A percentile compares a stretch with the other conserved stretches of the same genome.
phyloP scores from a whole-genome alignment of 2,797 vertebrate genomes.

The Atherinosoma microstoma region DNA sequence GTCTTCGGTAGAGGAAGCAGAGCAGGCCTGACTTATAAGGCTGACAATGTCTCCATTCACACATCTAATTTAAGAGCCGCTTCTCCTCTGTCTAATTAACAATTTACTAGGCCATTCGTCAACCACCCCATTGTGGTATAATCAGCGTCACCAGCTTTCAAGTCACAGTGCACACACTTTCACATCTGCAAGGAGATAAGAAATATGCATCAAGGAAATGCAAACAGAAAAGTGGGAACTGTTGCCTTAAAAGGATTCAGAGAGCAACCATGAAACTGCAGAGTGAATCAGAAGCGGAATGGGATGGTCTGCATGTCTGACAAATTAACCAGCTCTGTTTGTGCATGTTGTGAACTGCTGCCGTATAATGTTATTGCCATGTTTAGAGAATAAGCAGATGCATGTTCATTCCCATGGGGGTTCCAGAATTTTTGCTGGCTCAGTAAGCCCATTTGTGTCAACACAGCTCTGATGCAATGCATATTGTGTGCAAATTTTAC shows the following conservation, averaged over 20 bases:
- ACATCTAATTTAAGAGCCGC: constrained; percentile 84
- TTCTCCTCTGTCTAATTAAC: constrained; percentile 85
- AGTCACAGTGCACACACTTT: constrained; percentile 39
- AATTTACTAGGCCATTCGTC: constrained; percentile 87
- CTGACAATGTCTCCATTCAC: constrained; percentile 81
- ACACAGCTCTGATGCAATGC: constrained; percentile 2
- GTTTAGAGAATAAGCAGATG: constrained; percentile 53
- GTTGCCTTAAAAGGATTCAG: constrained; percentile 21
- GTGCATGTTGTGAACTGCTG: constrained; percentile 16
- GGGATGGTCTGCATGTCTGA: constrained; percentile 28
- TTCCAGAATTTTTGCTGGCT: constrained; percentile 9
- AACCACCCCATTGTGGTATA: constrained; percentile 73
- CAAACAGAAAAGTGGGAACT: constrained; percentile 28
- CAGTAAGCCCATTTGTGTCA: constrained; percentile 17
- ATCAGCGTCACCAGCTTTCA: constrained; percentile 63
- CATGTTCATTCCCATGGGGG: constrained; percentile 6
- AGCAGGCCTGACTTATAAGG: constrained; percentile 77
- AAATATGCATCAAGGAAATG: constrained; percentile 56
- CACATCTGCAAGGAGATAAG: constrained; percentile 59
- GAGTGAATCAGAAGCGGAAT: constrained; percentile 23
- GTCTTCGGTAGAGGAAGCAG: constrained; percentile 23
- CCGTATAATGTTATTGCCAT: constrained; percentile 21
- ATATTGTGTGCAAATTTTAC: constrained; percentile 4
- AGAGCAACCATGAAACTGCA: constrained; percentile 22
- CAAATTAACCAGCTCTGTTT: constrained; percentile 42